Evolutionary conservation across 2,888 invertebrate species (phyloP).

Genomic region (Diadegma fenestrale): DNA sequence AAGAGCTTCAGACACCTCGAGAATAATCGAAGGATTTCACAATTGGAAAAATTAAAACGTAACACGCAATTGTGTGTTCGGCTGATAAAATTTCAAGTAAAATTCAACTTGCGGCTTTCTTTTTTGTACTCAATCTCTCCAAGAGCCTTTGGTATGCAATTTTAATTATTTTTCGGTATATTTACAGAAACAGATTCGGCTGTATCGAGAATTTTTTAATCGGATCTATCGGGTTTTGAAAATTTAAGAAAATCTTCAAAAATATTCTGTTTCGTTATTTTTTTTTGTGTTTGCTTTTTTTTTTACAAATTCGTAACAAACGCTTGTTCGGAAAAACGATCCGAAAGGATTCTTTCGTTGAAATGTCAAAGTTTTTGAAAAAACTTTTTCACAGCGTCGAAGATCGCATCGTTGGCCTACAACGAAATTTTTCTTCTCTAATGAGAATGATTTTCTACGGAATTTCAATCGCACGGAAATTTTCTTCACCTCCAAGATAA

Average conservation of each 20-base stretch:
- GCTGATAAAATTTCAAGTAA: slow-evolving; percentile 10
- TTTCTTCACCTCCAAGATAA: background rate
- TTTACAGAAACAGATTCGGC: slow-evolving; percentile 5
- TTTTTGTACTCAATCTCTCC: background rate
- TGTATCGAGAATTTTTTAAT: background rate
- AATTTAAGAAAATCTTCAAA: slow-evolving; percentile 4
- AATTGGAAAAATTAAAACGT: slow-evolving; percentile 6
- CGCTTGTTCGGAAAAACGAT: background rate
- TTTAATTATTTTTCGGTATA: background rate
- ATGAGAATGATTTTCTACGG: background rate
- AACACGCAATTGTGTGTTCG: background rate
- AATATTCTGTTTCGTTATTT: slow-evolving; percentile 10
- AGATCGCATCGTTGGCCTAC: background rate
- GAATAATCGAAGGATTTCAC: slow-evolving; percentile 13
- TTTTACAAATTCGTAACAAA: slow-evolving; percentile 36
- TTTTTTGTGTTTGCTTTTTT: slow-evolving; percentile 1
- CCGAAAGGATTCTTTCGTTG: slow-evolving; percentile 3
- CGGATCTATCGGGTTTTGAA: slow-evolving; percentile 6
- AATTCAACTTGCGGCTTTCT: slow-evolving; percentile 7
- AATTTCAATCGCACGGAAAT: background rate
- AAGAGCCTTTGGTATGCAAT: background rate
- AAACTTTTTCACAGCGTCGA: background rate
- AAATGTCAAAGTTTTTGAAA: slow-evolving; percentile 6
- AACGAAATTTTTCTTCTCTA: background rate
- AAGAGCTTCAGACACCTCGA: slow-evolving; percentile 13